These are phyloP conservation scores for Accipiter cooperii DNA, from an alignment of 2,113 vertebrate genomes.

Conservation along the genomic window DNA sequence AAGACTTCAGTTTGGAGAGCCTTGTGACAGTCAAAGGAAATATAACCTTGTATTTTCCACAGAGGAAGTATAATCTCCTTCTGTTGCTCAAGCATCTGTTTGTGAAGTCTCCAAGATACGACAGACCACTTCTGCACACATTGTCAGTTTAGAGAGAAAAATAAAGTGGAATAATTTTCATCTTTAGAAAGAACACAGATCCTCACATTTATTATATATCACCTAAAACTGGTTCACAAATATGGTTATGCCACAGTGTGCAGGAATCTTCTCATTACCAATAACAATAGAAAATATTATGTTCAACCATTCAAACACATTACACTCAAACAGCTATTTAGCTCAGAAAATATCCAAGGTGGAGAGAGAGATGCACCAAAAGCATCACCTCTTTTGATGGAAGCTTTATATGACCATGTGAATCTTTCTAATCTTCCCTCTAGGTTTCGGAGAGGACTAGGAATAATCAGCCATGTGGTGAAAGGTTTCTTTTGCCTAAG, in stretches of 20 bases:
- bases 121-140: not conserved
- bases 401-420: not conserved
- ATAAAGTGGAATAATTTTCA: not conserved
- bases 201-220: not conserved
- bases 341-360: not conserved
- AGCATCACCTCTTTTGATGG: not conserved
- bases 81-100: not conserved
- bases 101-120: not conserved
- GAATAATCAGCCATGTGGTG: fast-evolving
- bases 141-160: not conserved
- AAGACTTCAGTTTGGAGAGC: not conserved
- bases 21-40: not conserved
- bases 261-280: not conserved
- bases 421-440: not conserved
- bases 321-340: not conserved
- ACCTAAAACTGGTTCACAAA: not conserved
- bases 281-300: not conserved
- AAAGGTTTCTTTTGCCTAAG: not conserved
- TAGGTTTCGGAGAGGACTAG: not conserved
- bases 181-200: not conserved
- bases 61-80: not conserved
- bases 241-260: not conserved
- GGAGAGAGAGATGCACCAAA: not conserved
- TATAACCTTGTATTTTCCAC: not conserved
- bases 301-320: not conserved